These are phyloP conservation scores for Alaudala cheleensis DNA, from an alignment of 2,113 vertebrate genomes.

Conservation along the genomic window DNA sequence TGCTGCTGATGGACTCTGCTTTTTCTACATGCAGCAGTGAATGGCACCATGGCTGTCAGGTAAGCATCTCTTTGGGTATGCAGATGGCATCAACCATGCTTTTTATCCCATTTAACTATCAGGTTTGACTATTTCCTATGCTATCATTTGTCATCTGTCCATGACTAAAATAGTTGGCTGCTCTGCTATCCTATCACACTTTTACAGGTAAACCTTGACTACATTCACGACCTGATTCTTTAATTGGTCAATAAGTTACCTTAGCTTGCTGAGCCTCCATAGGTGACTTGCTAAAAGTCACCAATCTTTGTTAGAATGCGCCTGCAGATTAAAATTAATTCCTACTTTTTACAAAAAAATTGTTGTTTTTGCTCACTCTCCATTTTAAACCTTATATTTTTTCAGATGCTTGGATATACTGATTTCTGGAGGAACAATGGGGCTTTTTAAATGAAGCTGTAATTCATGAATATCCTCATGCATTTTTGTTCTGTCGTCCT, in stretches of 20 bases:
- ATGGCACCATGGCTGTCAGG: not conserved
- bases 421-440: not conserved
- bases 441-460: not conserved
- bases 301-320: not conserved
- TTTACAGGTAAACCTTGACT: not conserved
- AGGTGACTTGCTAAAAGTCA: not conserved
- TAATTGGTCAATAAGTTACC: not conserved
- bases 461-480: not conserved
- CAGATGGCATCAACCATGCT: not conserved
- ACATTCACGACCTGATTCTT: not conserved
- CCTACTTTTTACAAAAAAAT: not conserved
- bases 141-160: not conserved
- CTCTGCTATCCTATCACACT: not conserved
- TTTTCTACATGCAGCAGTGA: not conserved
- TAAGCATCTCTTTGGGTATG: not conserved
- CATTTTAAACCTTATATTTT: fast-evolving
- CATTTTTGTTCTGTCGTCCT: not conserved
- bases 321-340: not conserved
- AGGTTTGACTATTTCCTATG: not conserved
- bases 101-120: not conserved
- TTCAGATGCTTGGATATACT: not conserved
- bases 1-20: not conserved
- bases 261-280: not conserved
- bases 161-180: not conserved
- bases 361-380: not conserved